phyloP scores from a whole-genome alignment of 2,888 invertebrate species.

The Phragmatobia fuliginosa region DNA sequence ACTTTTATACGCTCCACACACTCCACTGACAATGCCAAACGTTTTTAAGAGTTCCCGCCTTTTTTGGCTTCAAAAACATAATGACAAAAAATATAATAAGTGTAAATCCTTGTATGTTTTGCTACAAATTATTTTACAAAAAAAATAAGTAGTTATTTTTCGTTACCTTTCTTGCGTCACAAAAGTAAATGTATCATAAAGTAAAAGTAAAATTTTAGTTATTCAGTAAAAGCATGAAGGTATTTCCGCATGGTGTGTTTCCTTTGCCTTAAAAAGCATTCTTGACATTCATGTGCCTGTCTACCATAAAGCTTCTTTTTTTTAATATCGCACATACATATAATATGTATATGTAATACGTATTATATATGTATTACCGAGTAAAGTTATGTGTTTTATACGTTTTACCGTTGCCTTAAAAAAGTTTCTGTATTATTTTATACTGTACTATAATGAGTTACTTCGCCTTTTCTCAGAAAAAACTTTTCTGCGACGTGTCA shows the following conservation, averaged over 20 bases:
- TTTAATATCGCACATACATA: neutral
- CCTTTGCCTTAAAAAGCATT: slow-evolving; percentile 19
- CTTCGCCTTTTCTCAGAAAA: neutral
- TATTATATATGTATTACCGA: no score
- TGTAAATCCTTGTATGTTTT: slow-evolving; percentile 54
- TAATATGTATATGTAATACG: neutral
- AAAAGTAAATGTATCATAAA: neutral
- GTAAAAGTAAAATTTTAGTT: neutral
- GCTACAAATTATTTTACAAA: slow-evolving; percentile 5
- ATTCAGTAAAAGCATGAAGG: neutral
- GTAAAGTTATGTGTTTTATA: neutral
- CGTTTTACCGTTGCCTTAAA: slow-evolving; percentile 22
- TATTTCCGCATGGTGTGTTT: neutral
- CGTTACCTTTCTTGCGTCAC: neutral
- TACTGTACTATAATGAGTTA: neutral
- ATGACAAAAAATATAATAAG: slow-evolving; percentile 49
- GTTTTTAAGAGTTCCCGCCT: slow-evolving; percentile 43
- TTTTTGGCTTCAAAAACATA: slow-evolving; percentile 47
- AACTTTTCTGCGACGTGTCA: slow-evolving; percentile 1
- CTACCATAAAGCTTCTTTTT: neutral
- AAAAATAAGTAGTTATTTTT: neutral
- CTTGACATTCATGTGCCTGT: neutral
- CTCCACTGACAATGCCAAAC: slow-evolving; percentile 56
- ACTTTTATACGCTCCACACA: slow-evolving; percentile 65
- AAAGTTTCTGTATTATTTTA: neutral